These are phyloP conservation scores for Conistra vaccinii DNA, from an alignment of 2,888 invertebrate species.

Conservation along the genomic window DNA sequence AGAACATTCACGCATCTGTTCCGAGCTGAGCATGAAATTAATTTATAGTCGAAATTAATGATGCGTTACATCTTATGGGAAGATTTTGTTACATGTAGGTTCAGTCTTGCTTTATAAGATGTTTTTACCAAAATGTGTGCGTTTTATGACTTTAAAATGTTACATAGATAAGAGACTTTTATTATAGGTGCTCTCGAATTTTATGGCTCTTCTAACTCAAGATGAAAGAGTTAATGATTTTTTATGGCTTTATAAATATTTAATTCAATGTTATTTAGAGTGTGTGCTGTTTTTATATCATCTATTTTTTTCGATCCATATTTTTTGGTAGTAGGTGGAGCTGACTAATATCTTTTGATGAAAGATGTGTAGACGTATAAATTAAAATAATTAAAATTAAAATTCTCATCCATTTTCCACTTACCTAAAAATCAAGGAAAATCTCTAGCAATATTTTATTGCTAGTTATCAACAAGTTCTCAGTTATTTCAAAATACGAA, in stretches of 20 bases:
- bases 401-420: constrained; percentile 55
- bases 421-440: constrained; percentile 67
- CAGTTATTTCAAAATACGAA: constrained; percentile 44
- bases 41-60: constrained; percentile 36
- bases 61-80: constrained; percentile 20
- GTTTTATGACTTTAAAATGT: constrained; percentile 58
- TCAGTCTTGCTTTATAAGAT: neutral
- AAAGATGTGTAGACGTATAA: neutral
- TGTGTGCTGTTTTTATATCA: constrained; percentile 28
- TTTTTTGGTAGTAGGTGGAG: constrained; percentile 14
- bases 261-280: constrained; percentile 17
- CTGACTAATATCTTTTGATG: neutral
- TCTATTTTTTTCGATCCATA: constrained; percentile 11
- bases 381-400: neutral
- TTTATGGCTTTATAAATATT: constrained; percentile 64
- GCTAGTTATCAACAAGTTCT: constrained; percentile 51
- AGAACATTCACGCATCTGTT: constrained; percentile 44
- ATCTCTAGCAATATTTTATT: constrained; percentile 43
- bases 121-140: constrained; percentile 40
- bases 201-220: constrained; percentile 68
- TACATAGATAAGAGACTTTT: constrained; percentile 64
- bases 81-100: neutral
- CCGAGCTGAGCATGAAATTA: constrained; percentile 26
- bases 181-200: constrained; percentile 67
- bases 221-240: constrained; percentile 69